Conservation (phyloP, 2,113 vertebrate species). For the Ictalurus punctatus region DNA sequence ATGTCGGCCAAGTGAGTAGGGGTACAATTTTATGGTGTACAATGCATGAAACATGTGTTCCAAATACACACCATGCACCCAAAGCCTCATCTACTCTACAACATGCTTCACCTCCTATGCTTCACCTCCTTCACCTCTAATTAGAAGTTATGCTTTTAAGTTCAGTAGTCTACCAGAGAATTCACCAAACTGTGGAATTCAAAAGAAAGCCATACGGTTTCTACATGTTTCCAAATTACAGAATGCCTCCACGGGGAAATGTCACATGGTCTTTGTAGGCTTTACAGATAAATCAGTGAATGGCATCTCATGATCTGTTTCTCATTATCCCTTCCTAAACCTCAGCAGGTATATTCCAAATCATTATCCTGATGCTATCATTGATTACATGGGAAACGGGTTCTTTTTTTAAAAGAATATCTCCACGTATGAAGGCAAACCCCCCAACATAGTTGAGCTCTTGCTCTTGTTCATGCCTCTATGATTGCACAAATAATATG, state of each 20-base stretch:
- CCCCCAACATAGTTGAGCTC: background rate
- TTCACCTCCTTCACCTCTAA: background rate
- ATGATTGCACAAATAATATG: background rate
- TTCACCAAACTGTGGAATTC: background rate
- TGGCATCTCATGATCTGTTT: background rate
- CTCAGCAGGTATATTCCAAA: background rate
- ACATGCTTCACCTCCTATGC: background rate
- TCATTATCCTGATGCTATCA: background rate
- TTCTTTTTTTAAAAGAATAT: background rate
- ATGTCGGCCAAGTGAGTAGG: background rate
- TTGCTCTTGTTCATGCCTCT: background rate
- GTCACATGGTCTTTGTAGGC: background rate
- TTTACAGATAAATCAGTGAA: slow-evolving; percentile 13
- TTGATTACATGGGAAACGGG: background rate
- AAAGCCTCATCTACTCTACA: background rate
- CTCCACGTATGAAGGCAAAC: background rate
- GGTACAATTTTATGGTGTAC: background rate
- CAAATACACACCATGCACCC: background rate
- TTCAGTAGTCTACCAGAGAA: background rate
- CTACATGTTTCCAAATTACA: background rate
- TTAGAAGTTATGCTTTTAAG: background rate
- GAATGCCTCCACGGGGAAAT: background rate
- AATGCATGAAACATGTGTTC: background rate
- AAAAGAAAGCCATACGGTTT: background rate
- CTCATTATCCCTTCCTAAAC: slow-evolving; percentile 16